These are phyloP conservation scores for Tethea ocularis DNA, from an alignment of 2,888 invertebrate species.

Conservation along the genomic window DNA sequence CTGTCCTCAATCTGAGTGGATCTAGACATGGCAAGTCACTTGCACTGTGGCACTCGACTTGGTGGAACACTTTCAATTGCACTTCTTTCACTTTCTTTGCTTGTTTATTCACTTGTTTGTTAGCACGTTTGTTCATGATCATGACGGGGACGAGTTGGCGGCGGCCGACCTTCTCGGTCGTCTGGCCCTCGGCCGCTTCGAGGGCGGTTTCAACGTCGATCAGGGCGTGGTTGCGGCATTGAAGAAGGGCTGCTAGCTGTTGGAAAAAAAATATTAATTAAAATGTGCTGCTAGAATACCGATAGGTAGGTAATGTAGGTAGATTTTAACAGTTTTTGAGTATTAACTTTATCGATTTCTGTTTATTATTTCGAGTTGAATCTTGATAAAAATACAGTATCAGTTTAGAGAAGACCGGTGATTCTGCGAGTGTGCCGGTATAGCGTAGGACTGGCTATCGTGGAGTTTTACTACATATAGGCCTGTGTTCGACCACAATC, in stretches of 20 bases:
- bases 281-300: background rate
- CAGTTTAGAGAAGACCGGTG: too few relatives aligned
- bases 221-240: constrained; percentile 73
- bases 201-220: constrained; percentile 80
- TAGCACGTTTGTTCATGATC: constrained; percentile 24
- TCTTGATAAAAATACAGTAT: too few relatives aligned
- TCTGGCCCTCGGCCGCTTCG: constrained; percentile 75
- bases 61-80: constrained; percentile 71
- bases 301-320: too few relatives aligned
- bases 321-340: too few relatives aligned
- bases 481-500: too few relatives aligned
- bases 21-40: constrained; percentile 69
- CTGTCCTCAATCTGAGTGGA: constrained; percentile 70
- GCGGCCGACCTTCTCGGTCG: constrained; percentile 50
- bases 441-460: too few relatives aligned
- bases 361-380: too few relatives aligned
- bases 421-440: too few relatives aligned
- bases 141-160: constrained; percentile 63
- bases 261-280: background rate
- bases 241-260: constrained; percentile 71
- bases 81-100: constrained; percentile 66
- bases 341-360: too few relatives aligned
- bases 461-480: too few relatives aligned
- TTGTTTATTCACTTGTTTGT: constrained; percentile 28
- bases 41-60: constrained; percentile 57